Evolutionary conservation across 1,140 invertebrate genomes (phyloP).

Genomic region (Tetramorium simillimum): DNA sequence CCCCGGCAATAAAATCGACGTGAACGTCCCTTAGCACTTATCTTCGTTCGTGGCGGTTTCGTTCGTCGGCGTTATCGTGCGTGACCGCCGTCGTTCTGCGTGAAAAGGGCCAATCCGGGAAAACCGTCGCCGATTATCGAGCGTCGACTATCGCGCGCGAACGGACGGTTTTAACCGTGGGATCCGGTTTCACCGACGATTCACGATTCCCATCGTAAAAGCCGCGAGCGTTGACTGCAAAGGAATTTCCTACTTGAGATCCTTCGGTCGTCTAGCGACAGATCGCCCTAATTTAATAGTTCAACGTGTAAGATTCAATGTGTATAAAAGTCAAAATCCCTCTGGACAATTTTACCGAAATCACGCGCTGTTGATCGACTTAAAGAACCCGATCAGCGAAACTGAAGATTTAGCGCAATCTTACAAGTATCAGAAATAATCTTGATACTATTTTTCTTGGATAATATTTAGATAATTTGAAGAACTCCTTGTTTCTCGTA

Average conservation of each 20-base stretch:
- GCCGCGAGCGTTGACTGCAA: constrained; percentile 11
- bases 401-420: neutral
- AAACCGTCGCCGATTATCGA: constrained; percentile 47
- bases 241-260: constrained; percentile 28
- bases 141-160: constrained; percentile 18
- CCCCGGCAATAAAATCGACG: constrained; percentile 56
- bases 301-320: neutral
- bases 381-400: neutral
- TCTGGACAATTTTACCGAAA: neutral
- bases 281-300: neutral
- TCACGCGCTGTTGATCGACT: neutral
- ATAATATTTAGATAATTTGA: neutral
- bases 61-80: constrained; percentile 23
- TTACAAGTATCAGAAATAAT: neutral
- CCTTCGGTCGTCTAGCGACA: neutral
- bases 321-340: neutral
- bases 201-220: constrained; percentile 9
- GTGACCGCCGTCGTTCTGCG: constrained; percentile 42
- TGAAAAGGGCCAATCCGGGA: constrained; percentile 1
- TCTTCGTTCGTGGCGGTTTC: constrained; percentile 31
- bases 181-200: neutral
- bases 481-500: neutral
- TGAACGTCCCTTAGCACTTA: constrained; percentile 38
- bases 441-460: neutral
- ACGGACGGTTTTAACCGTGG: constrained; percentile 14